Evolutionary conservation across 1,140 invertebrate genomes (phyloP).

Genomic region (Drosophila fuyamai): DNA sequence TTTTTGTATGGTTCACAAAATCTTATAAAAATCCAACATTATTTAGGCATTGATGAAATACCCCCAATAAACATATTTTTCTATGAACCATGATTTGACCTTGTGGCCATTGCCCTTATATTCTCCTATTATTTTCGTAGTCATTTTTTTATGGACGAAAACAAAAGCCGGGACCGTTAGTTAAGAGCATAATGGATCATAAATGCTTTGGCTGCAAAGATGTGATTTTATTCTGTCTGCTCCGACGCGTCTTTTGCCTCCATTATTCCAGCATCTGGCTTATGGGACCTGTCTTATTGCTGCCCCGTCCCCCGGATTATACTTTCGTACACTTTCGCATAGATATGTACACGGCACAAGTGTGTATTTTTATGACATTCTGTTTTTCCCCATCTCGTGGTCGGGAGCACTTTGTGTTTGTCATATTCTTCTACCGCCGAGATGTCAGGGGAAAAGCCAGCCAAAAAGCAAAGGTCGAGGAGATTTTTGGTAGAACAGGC

Average conservation of each 20-base stretch:
- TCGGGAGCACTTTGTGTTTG: conserved; percentile 30
- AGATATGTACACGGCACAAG: conserved; percentile 10
- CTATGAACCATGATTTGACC: conserved; percentile 19
- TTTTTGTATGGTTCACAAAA: not conserved
- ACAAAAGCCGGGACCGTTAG: conserved; percentile 55
- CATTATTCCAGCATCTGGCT: conserved; percentile 33
- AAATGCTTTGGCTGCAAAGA: conserved; percentile 71
- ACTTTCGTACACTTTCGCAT: not conserved
- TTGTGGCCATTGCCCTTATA: conserved; percentile 16
- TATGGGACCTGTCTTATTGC: conserved; percentile 51
- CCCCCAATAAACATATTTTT: not conserved
- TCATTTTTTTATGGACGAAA: conserved; percentile 56
- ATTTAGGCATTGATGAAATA: not conserved
- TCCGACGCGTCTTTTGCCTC: conserved; percentile 34
- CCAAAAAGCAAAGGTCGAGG: not conserved
- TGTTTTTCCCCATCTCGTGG: conserved; percentile 15
- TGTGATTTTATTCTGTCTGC: conserved; percentile 70
- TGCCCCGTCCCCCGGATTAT: not conserved
- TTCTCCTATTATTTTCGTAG: conserved; percentile 32
- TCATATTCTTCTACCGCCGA: conserved; percentile 25
- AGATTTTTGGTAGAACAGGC: conserved; percentile 5
- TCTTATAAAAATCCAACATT: too few species aligned
- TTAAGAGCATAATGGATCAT: conserved; percentile 77
- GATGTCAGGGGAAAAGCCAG: conserved; percentile 15
- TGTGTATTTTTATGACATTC: conserved; percentile 45